Evolutionary conservation across 2,797 vertebrate species (phyloP), one percentile per base, ranked within the genome.

Genomic region (Arctocebus calabarensis): DNA sequence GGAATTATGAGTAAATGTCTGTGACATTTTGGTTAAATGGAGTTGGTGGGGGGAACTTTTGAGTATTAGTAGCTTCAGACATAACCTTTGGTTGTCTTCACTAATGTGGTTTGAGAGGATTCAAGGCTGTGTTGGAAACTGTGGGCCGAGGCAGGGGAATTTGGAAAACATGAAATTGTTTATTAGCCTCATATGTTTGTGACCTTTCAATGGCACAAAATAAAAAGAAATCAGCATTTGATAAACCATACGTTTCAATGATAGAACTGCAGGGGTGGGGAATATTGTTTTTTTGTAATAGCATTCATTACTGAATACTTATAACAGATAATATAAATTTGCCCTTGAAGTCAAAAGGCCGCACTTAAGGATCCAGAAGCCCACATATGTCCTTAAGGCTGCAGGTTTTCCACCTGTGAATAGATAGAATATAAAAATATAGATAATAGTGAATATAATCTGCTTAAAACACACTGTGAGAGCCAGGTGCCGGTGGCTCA

Each of bases 1-100:
- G 87, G 68, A 95, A 91, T 95, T 74, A 89, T 91, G 92, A 97
- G 84, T 88, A 93, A 90, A 91, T 25, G 66, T 93, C 95, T 90
- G 74, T 96, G 97, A 93, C 94, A 96, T 95, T 98, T 97, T 29
- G 34, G 52, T 82, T 84, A 74, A 77, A 27, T 52, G 9, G 25
- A 68, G 43, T 61, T 66, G 71, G 83, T 74, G 71, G 81, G 94
- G 96, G 93, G 70, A 94, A 82, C 74, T 94, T 91, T 52, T 68
- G 83, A 81, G 78, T 19, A 2, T 34, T 40, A 23, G 75, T 74
- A 37, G 83, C 40, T 88, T 32, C 1, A 40, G 40, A 34, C 37
- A 34, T 92, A 95, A 91, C 81, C 86, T 97, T 95, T 94, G 55
- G 5, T 43, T 77, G 27, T 94, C 59, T 91, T 93, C 19, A 74